Conservation (phyloP, 2,888 invertebrate species). For the Steinernema hermaphroditum region DNA sequence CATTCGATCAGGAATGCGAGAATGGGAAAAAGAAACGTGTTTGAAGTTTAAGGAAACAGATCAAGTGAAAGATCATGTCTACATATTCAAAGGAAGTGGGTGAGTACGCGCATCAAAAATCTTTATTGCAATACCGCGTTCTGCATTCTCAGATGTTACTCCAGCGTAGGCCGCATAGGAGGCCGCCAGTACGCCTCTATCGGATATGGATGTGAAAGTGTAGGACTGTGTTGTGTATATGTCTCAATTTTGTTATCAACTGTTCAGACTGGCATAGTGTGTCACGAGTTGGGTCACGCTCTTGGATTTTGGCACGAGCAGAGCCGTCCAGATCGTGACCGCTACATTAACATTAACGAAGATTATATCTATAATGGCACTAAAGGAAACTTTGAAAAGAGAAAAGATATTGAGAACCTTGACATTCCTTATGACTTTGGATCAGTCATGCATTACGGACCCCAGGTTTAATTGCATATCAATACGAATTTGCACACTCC, state of each 20-base stretch:
- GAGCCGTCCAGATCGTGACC: constrained; percentile 50
- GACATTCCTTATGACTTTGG: constrained; percentile 56
- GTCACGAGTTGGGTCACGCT: constrained; percentile 56
- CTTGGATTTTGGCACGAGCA: constrained; percentile 58
- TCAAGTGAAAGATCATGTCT: constrained; percentile 33
- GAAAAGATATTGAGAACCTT: constrained; percentile 41
- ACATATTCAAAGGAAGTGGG: constrained; percentile 36
- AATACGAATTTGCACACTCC: not conserved
- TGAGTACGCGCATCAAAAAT: constrained; percentile 17
- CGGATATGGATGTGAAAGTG: constrained; percentile 54
- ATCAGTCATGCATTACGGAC: constrained; percentile 55
- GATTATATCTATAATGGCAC: constrained; percentile 47
- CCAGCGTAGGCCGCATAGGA: constrained; percentile 54
- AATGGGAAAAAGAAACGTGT: constrained; percentile 54
- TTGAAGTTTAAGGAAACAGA: constrained; percentile 43
- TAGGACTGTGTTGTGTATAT: too few relatives aligned
- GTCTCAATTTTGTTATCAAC: too few relatives aligned
- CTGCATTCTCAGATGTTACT: constrained; percentile 47
- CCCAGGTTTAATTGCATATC: constrained; percentile 26
- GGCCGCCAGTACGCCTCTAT: constrained; percentile 54
- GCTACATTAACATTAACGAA: constrained; percentile 51
- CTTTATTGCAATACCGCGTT: too few relatives aligned
- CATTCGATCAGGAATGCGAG: constrained; percentile 46
- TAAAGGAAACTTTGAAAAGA: constrained; percentile 53
- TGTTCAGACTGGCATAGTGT: constrained; percentile 50